These are phyloP conservation scores for Osedax fenrisi DNA, from an alignment of 2,888 invertebrate genomes.

Conservation along the genomic window DNA sequence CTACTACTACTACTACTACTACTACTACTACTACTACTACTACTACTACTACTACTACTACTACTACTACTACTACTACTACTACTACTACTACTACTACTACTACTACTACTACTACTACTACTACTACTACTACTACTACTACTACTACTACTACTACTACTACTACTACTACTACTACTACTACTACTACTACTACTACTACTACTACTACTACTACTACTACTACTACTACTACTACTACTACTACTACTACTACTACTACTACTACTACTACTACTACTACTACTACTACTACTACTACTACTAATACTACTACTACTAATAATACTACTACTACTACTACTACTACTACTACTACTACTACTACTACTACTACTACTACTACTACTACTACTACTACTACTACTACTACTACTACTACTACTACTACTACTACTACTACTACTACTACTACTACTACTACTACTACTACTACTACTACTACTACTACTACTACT, in stretches of 20 bases:
- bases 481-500: background rate
- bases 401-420: background rate
- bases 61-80: background rate
- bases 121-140: background rate
- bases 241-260: background rate
- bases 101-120: background rate
- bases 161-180: background rate
- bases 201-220: background rate
- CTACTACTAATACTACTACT: background rate
- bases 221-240: background rate
- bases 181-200: background rate
- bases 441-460: background rate
- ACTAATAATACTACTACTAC: background rate
- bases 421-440: background rate
- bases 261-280: background rate
- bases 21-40: conserved; percentile 16
- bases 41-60: conserved; percentile 5
- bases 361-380: background rate
- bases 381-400: background rate
- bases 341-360: background rate
- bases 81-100: background rate
- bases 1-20: conserved; percentile 9
- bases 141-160: background rate
- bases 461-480: background rate
- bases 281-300: background rate